Conservation (phyloP, 2,797 vertebrate genomes). For the Cirrhinus molitorella region DNA sequence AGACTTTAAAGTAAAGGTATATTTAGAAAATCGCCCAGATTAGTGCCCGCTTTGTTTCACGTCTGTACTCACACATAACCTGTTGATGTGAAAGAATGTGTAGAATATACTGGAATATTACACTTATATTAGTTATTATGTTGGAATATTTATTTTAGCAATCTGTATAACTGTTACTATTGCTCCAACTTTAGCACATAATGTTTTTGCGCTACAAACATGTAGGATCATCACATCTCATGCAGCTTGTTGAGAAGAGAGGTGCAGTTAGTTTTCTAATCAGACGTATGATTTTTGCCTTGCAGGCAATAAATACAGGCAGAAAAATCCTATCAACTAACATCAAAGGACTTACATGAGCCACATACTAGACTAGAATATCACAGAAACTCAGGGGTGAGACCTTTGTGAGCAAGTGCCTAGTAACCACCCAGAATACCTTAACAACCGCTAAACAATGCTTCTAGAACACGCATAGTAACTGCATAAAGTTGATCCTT, state of each 20-base stretch:
- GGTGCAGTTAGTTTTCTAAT: neutral
- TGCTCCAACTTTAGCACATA: no score
- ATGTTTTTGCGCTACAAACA: no score
- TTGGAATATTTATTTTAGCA: no score
- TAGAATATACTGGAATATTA: conserved; percentile 4
- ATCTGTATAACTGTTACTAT: no score
- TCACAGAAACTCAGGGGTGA: neutral
- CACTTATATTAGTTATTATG: no score
- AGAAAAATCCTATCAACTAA: neutral
- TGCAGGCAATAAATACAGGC: neutral
- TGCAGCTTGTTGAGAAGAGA: neutral
- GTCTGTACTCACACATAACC: conserved; percentile 64
- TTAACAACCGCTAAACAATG: neutral
- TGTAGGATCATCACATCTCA: no score
- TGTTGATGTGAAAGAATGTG: conserved; percentile 32
- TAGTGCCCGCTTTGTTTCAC: conserved; percentile 56
- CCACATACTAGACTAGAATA: neutral
- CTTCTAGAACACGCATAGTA: neutral
- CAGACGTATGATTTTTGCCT: neutral
- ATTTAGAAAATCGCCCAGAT: conserved; percentile 65
- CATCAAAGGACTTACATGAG: neutral
- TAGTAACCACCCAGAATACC: neutral
- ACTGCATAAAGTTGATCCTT: no score
- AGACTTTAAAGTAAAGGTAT: conserved; percentile 71
- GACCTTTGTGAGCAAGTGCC: neutral